Evolutionary conservation across 2,888 invertebrate genomes (phyloP).

Genomic region (Luffia ferchaultella): DNA sequence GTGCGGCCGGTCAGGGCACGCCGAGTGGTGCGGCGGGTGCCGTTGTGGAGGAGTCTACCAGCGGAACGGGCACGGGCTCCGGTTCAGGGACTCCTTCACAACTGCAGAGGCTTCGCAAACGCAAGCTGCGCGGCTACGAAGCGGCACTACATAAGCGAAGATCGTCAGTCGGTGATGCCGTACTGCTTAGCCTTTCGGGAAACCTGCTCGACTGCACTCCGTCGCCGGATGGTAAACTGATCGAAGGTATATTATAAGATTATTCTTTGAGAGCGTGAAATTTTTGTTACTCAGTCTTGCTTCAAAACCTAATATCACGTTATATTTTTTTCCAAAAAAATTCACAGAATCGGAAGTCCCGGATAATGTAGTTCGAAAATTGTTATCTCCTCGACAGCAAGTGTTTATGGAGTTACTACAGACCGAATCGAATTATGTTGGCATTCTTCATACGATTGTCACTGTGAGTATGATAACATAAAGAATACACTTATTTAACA

Average conservation of each 20-base stretch:
- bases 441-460: conserved; percentile 91
- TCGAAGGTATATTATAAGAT: conserved; percentile 47
- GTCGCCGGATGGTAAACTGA: conserved; percentile 75
- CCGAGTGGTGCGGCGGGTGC: conserved; percentile 12
- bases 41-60: conserved; percentile 16
- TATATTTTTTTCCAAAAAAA: conserved; percentile 29
- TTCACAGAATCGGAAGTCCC: conserved; percentile 60
- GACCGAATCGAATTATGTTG: conserved; percentile 98
- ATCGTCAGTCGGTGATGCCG: conserved; percentile 87
- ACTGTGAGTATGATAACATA: conserved; percentile 66
- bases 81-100: conserved; percentile 41
- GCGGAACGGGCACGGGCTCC: conserved; percentile 17
- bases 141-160: conserved; percentile 78
- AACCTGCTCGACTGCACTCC: conserved; percentile 90
- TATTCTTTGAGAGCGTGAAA: no score
- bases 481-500: not conserved
- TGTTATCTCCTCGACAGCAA: conserved; percentile 79
- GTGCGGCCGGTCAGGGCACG: conserved; percentile 20
- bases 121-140: conserved; percentile 72
- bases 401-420: conserved; percentile 92
- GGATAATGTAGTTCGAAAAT: conserved; percentile 72
- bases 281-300: conserved; percentile 20
- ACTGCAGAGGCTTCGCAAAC: conserved; percentile 72
- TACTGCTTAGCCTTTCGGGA: conserved; percentile 83
- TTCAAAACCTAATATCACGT: conserved; percentile 38